Evolutionary conservation across 2,797 vertebrate species (phyloP).

Genomic region (Pseudomugil gertrudae): DNA sequence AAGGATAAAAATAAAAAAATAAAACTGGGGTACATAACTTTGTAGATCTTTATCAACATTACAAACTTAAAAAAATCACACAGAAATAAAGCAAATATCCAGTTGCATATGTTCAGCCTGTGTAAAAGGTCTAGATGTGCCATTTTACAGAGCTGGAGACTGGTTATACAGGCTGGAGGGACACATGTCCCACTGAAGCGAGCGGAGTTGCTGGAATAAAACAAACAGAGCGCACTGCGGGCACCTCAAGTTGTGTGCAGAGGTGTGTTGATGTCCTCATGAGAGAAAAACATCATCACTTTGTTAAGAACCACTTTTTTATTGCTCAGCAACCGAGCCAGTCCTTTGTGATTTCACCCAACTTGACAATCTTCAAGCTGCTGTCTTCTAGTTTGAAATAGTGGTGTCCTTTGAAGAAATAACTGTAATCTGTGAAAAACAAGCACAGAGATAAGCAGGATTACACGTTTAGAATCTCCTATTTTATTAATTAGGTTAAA

Average conservation of each 20-base stretch:
- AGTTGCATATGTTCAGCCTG: conserved; percentile 66
- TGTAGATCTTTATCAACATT: conserved; percentile 65
- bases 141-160: conserved; percentile 69
- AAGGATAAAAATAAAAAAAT: conserved; percentile 43
- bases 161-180: conserved; percentile 69
- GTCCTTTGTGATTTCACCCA: conserved; percentile 94
- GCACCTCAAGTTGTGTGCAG: conserved; percentile 71
- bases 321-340: conserved; percentile 93
- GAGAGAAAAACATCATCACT: conserved; percentile 59
- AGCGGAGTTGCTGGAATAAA: conserved; percentile 81
- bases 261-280: conserved; percentile 63
- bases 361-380: conserved; percentile 95
- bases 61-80: conserved; percentile 71
- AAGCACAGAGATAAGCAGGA: conserved; percentile 29
- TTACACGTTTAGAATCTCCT: background rate
- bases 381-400: conserved; percentile 96
- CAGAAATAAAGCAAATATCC: conserved; percentile 73
- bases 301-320: conserved; percentile 39
- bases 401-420: conserved; percentile 96
- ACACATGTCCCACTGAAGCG: conserved; percentile 67
- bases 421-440: conserved; percentile 88
- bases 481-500: conserved; percentile 4
- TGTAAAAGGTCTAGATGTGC: conserved; percentile 48
- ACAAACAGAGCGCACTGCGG: conserved; percentile 64
- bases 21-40: conserved; percentile 53